phyloP scores from a whole-genome alignment of 2,113 vertebrate genomes.

The Salvelinus namaycush region DNA sequence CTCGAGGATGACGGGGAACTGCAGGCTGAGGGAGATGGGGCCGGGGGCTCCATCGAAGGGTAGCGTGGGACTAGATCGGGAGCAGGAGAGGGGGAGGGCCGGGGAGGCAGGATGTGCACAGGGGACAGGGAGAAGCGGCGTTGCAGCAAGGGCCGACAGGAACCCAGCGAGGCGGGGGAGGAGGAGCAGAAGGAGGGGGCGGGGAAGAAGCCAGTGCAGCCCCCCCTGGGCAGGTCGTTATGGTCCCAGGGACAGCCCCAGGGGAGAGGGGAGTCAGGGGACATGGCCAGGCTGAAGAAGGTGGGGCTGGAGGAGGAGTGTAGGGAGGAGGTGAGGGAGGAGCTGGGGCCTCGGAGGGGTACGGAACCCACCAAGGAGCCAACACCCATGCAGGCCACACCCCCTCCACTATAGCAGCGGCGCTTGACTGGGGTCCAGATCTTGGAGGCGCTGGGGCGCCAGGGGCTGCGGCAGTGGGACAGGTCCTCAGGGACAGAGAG shows the following conservation, averaged over 20 bases:
- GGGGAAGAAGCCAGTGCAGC: conserved; percentile 72
- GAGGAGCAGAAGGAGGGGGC: conserved; percentile 68
- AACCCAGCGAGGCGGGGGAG: conserved; percentile 64
- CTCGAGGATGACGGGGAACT: conserved; percentile 77
- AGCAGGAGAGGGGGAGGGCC: conserved; percentile 44
- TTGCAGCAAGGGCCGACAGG: conserved; percentile 68
- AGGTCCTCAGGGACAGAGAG: conserved; percentile 87
- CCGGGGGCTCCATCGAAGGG: conserved; percentile 62
- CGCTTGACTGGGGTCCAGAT: conserved; percentile 86
- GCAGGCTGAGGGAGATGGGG: conserved; percentile 78
- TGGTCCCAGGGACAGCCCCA: conserved; percentile 73
- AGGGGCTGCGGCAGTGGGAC: conserved; percentile 81
- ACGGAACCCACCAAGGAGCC: conserved; percentile 38
- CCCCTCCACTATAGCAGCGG: conserved; percentile 76
- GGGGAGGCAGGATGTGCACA: conserved; percentile 79
- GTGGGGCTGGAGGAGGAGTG: conserved; percentile 80
- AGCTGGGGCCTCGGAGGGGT: not conserved
- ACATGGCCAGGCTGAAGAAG: conserved; percentile 82
- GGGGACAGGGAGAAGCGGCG: conserved; percentile 86
- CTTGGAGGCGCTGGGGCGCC: conserved; percentile 83
- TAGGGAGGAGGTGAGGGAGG: conserved; percentile 74
- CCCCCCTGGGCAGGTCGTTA: conserved; percentile 66
- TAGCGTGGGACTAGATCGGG: conserved; percentile 55
- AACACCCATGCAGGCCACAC: conserved; percentile 61
- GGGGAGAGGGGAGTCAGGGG: conserved; percentile 74